Conservation (phyloP, 2,113 vertebrate species). For the Petroica traversi region DNA sequence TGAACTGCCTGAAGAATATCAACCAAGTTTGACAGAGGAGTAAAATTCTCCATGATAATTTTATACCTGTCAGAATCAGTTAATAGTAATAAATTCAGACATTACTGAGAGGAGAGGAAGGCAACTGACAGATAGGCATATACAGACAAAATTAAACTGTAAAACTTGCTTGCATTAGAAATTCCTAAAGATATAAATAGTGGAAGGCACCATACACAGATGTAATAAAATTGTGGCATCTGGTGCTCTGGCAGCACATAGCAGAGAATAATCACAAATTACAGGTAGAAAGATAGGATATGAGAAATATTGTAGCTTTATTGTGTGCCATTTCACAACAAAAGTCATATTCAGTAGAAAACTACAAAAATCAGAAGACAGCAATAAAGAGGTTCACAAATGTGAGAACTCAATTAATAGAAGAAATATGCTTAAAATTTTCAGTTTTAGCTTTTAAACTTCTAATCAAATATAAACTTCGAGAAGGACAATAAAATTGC, state of each 20-base stretch:
- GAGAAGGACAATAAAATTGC: background rate
- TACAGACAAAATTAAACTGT: slow-evolving; percentile 8
- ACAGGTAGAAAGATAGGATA: background rate
- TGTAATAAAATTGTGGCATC: background rate
- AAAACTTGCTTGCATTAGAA: background rate
- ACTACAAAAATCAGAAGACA: background rate
- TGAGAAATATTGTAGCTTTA: background rate
- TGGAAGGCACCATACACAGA: background rate
- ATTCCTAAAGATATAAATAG: slow-evolving; percentile 14
- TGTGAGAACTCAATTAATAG: background rate
- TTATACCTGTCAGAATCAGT: background rate
- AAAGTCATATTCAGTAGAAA: background rate
- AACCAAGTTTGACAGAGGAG: background rate
- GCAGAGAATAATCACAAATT: background rate
- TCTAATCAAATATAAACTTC: background rate
- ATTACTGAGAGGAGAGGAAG: background rate
- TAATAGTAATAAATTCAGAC: background rate
- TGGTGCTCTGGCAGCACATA: background rate
- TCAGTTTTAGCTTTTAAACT: background rate
- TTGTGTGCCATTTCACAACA: background rate
- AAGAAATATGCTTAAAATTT: background rate
- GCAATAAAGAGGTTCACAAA: background rate
- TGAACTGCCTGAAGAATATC: background rate
- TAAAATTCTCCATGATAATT: background rate
- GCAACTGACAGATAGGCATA: slow-evolving; percentile 16